Evolutionary conservation across 2,888 invertebrate genomes (phyloP).

Genomic region (Acanthococcus lagerstroemiae): DNA sequence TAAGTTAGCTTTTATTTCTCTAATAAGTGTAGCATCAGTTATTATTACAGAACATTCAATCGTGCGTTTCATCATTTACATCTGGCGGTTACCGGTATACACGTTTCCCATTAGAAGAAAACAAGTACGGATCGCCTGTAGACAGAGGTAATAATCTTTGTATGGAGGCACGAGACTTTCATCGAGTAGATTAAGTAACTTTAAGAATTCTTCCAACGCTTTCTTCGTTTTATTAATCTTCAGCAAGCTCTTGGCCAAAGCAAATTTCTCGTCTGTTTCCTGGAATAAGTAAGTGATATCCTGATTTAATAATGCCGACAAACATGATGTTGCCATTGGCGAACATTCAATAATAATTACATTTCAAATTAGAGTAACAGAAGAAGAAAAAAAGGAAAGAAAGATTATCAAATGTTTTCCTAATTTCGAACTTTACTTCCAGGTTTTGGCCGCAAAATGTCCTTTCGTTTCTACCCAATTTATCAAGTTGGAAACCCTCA

Average conservation of each 20-base stretch:
- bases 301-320: too few relatives aligned
- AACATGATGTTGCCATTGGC: too few relatives aligned
- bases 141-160: conserved; percentile 62
- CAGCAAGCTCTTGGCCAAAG: conserved; percentile 51
- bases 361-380: background rate
- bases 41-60: too few relatives aligned
- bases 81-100: too few relatives aligned
- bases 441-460: conserved; percentile 16
- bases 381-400: too few relatives aligned
- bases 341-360: background rate
- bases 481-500: conserved; percentile 92
- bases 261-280: conserved; percentile 61
- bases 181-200: conserved; percentile 57
- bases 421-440: too few relatives aligned
- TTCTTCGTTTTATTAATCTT: conserved; percentile 53
- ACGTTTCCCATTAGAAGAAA: conserved; percentile 44
- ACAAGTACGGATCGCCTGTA: conserved; percentile 59
- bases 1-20: too few relatives aligned
- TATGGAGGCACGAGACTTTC: conserved; percentile 61
- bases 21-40: too few relatives aligned
- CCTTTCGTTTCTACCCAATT: conserved; percentile 55
- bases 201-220: conserved; percentile 54
- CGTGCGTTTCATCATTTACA: too few relatives aligned
- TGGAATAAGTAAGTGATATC: conserved; percentile 40
- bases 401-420: too few relatives aligned